Evolutionary conservation across 2,888 invertebrate species (phyloP), one percentile per base, ranked within the genome.

Genomic region (Diarsia dahlii): DNA sequence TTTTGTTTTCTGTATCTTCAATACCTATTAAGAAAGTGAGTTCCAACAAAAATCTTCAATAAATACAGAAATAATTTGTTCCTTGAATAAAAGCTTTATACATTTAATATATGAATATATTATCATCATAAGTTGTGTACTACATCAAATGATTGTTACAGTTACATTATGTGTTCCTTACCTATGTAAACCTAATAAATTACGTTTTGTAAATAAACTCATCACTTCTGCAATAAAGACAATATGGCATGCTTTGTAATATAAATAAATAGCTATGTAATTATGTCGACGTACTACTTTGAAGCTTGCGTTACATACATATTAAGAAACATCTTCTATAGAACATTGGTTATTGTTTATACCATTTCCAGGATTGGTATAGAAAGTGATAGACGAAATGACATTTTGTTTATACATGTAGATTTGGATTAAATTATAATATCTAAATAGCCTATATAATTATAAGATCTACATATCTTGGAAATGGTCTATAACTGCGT

Each of bases 231-330:
- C 91, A 94, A 93, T 92, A 93, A 94, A 91, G 95, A 95, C 95
- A 95, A 95, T 95, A 95, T 91, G 90, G 90, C 88, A 94, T 95
- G 95, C 94, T 95, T 95, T 95, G 93, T 93, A 93, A 88, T 88
- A 91, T 91, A 92, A 91, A 88, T 89, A 88, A 87, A 88, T 91
- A 90, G 87, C 75, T 90, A 86, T 89, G 84, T 87, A 85, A 8
- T 39, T 84, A 82, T 76, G 71, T 78, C 58, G 75, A 84, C 71
- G 71, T 79, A 81, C 15, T 45, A n/a, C 52, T 88, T 58, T 69
- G 46, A 82, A 76, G 76, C 80, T 86, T 86, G 58, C 54, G 81
- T 78, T 84, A 78, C 13, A 67, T 80, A 78, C 46, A 76, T 67
- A 46, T 52, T 58, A 68, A 82, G 63, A 68, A 20, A 76, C 65